phyloP scores from a whole-genome alignment of 2,888 invertebrate species.

The Nudaria mundana region DNA sequence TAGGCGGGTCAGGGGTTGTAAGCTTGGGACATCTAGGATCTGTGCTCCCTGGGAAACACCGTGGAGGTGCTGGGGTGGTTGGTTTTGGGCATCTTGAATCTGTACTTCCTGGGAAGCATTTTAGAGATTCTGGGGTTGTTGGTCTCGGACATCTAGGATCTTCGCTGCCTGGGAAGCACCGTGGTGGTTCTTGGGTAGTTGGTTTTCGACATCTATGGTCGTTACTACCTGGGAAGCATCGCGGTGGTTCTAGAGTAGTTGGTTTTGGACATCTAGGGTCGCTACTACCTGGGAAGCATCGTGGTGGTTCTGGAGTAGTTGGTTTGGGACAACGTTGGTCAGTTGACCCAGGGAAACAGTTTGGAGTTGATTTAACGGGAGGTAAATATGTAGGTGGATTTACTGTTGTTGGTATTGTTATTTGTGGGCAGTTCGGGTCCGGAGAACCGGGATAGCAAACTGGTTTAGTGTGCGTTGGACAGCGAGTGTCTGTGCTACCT shows the following conservation, averaged over 20 bases:
- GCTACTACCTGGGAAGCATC: constrained; percentile 38
- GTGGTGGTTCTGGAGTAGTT: constrained; percentile 6
- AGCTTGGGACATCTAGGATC: not conserved
- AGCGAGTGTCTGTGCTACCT: constrained; percentile 28
- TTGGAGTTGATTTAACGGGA: not conserved
- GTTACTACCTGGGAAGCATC: constrained; percentile 28
- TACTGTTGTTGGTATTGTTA: constrained; percentile 34
- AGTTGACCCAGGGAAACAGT: constrained; percentile 3
- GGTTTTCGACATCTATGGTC: constrained; percentile 28
- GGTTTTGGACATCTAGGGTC: constrained; percentile 50
- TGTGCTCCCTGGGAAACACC: constrained; percentile 7
- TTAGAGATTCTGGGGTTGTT: constrained; percentile 31
- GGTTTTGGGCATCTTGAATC: constrained; percentile 6
- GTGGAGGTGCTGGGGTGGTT: constrained; percentile 26
- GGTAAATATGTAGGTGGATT: constrained; percentile 36
- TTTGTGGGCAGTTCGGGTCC: constrained; percentile 39
- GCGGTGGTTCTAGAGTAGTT: constrained; percentile 16
- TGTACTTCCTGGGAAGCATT: constrained; percentile 34
- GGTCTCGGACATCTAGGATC: constrained; percentile 41
- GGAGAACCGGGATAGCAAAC: constrained; percentile 27
- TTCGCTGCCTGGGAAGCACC: constrained; percentile 43
- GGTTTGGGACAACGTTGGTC: constrained; percentile 10
- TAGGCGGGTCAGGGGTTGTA: constrained; percentile 21
- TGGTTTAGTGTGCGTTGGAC: constrained; percentile 34
- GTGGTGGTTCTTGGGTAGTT: constrained; percentile 25